These are phyloP conservation scores for Cephonodes hylas DNA, from an alignment of 2,888 invertebrate genomes.

Conservation along the genomic window DNA sequence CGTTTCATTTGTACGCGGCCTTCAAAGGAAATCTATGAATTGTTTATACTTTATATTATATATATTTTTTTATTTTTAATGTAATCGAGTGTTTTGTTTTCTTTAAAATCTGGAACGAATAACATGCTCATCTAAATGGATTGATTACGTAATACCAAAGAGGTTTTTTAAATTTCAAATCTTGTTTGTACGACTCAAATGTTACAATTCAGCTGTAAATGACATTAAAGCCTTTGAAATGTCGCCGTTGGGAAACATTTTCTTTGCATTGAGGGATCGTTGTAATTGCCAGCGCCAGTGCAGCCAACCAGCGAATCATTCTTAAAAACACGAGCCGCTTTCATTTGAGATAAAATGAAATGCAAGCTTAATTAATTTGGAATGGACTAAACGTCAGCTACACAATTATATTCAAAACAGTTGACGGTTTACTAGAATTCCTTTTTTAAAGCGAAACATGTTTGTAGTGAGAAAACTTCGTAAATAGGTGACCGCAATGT, in stretches of 20 bases:
- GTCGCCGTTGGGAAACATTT: not conserved
- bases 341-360: not conserved
- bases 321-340: not conserved
- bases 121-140: too few relatives aligned
- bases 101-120: too few relatives aligned
- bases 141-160: too few relatives aligned
- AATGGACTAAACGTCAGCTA: not conserved
- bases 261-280: not conserved
- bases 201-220: not conserved
- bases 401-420: not conserved
- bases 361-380: not conserved
- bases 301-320: not conserved
- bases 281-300: not conserved
- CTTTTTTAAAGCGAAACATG: not conserved
- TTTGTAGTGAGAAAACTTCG: not conserved
- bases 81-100: too few relatives aligned
- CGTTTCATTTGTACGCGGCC: constrained; percentile 31
- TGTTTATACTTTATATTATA: constrained; percentile 26
- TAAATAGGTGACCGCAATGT: not conserved
- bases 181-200: not conserved
- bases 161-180: too few relatives aligned
- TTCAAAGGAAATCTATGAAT: constrained; percentile 36
- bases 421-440: not conserved
- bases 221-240: not conserved
- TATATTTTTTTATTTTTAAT: not conserved